Conservation (phyloP, 2,797 vertebrate genomes). For the Serranus cabrilla region DNA sequence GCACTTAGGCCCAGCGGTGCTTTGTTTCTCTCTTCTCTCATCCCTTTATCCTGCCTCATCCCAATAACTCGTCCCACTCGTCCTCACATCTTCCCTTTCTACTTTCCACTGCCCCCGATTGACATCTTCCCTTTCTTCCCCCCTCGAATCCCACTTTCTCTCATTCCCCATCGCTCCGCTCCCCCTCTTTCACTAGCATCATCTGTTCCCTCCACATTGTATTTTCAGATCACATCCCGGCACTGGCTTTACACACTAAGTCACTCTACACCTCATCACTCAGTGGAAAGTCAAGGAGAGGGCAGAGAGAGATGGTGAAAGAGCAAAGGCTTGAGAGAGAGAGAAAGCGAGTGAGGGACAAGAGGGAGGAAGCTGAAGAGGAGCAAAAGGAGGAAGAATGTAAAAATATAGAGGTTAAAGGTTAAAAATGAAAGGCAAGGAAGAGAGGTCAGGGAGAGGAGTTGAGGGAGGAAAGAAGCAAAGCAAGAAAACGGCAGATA, state of each 20-base stretch:
- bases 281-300: constrained; percentile 72
- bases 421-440: constrained; percentile 51
- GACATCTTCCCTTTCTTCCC: constrained; percentile 4
- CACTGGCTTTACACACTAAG: constrained; percentile 71
- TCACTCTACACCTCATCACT: constrained; percentile 73
- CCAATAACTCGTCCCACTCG: constrained; percentile 4
- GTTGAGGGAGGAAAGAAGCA: not conserved
- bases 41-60: not conserved
- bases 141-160: constrained; percentile 26
- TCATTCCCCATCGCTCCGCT: not conserved
- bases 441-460: constrained; percentile 37
- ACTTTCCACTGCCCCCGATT: not conserved
- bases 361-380: constrained; percentile 5
- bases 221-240: constrained; percentile 71
- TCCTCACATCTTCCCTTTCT: constrained; percentile 10
- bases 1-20: not conserved
- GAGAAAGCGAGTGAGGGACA: no score
- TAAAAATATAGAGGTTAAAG: constrained; percentile 51
- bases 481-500: constrained; percentile 12
- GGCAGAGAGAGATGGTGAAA: constrained; percentile 52
- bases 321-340: constrained; percentile 40
- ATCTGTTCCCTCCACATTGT: constrained; percentile 59
- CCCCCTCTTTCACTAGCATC: constrained; percentile 48
- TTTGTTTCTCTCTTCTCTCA: not conserved
- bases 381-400: constrained; percentile 16